Conservation (phyloP, 2,888 invertebrate species). For the Gastrophysa polygoni region DNA sequence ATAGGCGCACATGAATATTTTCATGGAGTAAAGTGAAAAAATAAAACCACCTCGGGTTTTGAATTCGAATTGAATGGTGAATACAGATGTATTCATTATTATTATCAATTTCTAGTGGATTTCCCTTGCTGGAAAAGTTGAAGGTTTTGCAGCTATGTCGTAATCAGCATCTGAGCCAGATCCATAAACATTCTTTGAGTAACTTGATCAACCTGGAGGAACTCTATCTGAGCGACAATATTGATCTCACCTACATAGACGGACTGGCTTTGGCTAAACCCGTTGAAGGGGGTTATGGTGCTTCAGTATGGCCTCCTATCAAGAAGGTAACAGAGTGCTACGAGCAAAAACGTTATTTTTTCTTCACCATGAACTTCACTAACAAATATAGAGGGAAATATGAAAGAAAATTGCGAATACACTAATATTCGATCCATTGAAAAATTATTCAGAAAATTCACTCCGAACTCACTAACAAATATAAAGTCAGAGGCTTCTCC, state of each 20-base stretch:
- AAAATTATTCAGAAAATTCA: too few relatives aligned
- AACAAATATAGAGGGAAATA: too few relatives aligned
- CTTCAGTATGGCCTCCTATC: conserved; percentile 67
- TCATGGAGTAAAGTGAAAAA: too few relatives aligned
- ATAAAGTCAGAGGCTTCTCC: too few relatives aligned
- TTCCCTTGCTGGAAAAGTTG: conserved; percentile 68
- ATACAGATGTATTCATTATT: too few relatives aligned
- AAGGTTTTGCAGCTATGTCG: conserved; percentile 71
- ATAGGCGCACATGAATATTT: too few relatives aligned
- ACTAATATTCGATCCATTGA: too few relatives aligned
- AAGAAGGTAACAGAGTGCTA: conserved; percentile 59
- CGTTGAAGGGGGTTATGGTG: conserved; percentile 67
- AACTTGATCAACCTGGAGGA: conserved; percentile 63
- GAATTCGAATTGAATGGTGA: too few relatives aligned
- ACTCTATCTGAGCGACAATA: conserved; percentile 70
- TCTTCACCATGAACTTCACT: too few relatives aligned
- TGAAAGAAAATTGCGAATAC: too few relatives aligned
- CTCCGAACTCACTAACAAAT: too few relatives aligned
- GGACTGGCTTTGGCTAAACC: conserved; percentile 59
- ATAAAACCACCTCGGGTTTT: too few relatives aligned
- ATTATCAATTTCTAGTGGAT: conserved; percentile 66
- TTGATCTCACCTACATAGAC: conserved; percentile 65
- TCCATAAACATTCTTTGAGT: conserved; percentile 65
- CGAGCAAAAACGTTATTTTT: neutral
- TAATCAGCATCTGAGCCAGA: conserved; percentile 65